phyloP scores from a whole-genome alignment of 2,113 vertebrate genomes.

The Nettapus auritus region DNA sequence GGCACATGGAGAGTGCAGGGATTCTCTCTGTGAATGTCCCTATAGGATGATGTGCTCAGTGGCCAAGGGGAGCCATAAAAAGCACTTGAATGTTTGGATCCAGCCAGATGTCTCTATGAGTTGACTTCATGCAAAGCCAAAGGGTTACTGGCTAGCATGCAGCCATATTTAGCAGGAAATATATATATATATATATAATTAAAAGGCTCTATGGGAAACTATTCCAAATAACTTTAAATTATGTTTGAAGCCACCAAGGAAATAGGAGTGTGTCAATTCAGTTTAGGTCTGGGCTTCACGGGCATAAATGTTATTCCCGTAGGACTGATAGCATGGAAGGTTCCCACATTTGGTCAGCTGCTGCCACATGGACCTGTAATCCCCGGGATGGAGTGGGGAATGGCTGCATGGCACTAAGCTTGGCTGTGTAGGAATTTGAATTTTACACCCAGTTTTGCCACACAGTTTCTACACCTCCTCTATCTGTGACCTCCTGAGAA shows the following conservation, averaged over 20 bases:
- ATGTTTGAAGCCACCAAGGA: conserved; percentile 31
- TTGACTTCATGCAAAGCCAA: neutral
- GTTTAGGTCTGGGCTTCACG: neutral
- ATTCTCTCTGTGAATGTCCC: neutral
- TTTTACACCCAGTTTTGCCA: neutral
- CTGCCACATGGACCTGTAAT: neutral
- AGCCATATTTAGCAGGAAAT: neutral
- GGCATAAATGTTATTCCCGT: neutral
- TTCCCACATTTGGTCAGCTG: neutral
- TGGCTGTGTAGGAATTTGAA: neutral
- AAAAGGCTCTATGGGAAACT: neutral
- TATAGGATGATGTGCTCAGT: neutral
- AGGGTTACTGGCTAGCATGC: neutral
- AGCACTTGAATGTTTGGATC: neutral
- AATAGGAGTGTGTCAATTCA: neutral
- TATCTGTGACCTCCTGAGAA: conserved; percentile 40
- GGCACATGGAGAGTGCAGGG: neutral
- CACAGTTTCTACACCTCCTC: neutral
- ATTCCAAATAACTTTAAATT: neutral
- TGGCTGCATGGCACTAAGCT: neutral
- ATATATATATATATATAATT: neutral
- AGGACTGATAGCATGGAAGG: neutral
- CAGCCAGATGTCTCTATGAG: conserved; percentile 22
- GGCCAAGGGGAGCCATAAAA: neutral
- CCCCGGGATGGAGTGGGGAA: neutral